Percentiles rank a stretch among this genome's conserved stretches.
Evolutionary conservation across 2,797 vertebrate genomes (phyloP).

Genomic region (Urosaurus nigricauda): DNA sequence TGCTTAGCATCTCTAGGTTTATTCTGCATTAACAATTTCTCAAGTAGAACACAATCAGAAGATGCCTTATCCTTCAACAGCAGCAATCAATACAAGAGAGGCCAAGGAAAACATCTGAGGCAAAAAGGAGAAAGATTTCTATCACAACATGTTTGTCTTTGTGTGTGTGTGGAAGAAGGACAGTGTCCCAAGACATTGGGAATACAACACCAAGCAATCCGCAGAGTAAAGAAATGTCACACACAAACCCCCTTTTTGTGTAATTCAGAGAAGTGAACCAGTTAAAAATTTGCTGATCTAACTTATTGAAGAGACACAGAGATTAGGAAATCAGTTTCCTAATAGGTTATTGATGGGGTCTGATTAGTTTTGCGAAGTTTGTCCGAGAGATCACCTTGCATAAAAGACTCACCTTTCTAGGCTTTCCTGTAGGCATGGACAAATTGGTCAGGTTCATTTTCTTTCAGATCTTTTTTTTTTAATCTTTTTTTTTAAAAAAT

Average conservation of each 20-base stretch:
- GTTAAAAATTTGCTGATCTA: constrained; percentile 2
- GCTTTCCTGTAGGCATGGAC: background rate
- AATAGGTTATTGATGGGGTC: constrained; percentile 9
- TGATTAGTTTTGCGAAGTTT: constrained; percentile 46
- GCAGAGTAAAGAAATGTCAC: background rate
- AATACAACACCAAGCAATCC: constrained; percentile 8
- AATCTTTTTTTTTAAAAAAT: background rate
- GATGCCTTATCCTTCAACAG: constrained; percentile 60
- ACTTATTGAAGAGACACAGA: constrained; percentile 36
- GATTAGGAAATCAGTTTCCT: constrained; percentile 33
- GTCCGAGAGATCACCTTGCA: background rate
- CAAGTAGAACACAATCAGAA: constrained; percentile 69
- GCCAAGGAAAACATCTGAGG: constrained; percentile 65
- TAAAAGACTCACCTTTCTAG: background rate
- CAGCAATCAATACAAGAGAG: constrained; percentile 70
- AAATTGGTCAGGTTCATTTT: background rate
- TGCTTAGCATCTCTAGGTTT: constrained; percentile 71
- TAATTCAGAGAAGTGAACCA: background rate
- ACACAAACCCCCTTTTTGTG: background rate
- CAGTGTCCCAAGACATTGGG: constrained; percentile 4
- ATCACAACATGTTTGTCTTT: constrained; percentile 46
- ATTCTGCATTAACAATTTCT: constrained; percentile 71
- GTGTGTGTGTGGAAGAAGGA: background rate
- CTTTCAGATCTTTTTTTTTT: background rate
- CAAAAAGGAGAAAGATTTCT: constrained; percentile 49